These are phyloP conservation scores for Hystrix cristata DNA, from an alignment of 2,113 vertebrate species.

Conservation along the genomic window DNA sequence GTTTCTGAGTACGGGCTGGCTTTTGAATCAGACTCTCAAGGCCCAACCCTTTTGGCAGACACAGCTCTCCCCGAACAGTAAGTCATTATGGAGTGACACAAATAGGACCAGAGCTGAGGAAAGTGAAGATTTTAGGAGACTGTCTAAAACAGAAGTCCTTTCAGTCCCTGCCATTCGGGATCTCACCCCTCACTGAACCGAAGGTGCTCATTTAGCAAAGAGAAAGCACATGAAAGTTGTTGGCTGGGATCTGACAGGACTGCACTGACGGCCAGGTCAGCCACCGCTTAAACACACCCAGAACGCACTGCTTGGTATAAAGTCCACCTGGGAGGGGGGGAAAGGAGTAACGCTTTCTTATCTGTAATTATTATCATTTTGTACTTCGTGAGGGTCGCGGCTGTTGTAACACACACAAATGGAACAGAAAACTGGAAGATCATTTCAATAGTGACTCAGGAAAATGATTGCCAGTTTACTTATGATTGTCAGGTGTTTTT, in stretches of 20 bases:
- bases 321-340: not conserved
- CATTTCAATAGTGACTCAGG: not conserved
- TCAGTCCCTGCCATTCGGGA: constrained; percentile 24
- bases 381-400: not conserved
- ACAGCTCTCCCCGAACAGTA: constrained; percentile 12
- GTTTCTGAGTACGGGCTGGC: not conserved
- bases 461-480: not conserved
- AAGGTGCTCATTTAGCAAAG: not conserved
- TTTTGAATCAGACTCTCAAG: not conserved
- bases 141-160: constrained; percentile 41
- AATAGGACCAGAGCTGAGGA: constrained; percentile 33
- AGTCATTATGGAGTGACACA: constrained; percentile 18
- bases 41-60: constrained; percentile 22
- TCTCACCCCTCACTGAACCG: constrained; percentile 28
- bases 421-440: not conserved
- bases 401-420: not conserved
- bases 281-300: not conserved
- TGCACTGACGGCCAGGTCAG: not conserved
- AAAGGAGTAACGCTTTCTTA: not conserved
- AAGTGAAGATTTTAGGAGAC: constrained; percentile 50
- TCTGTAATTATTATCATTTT: not conserved
- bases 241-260: not conserved
- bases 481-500: not conserved
- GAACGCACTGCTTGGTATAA: not conserved
- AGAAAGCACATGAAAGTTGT: not conserved